phyloP scores from a whole-genome alignment of 2,888 invertebrate genomes.

The Cremastobaeus sp. region DNA sequence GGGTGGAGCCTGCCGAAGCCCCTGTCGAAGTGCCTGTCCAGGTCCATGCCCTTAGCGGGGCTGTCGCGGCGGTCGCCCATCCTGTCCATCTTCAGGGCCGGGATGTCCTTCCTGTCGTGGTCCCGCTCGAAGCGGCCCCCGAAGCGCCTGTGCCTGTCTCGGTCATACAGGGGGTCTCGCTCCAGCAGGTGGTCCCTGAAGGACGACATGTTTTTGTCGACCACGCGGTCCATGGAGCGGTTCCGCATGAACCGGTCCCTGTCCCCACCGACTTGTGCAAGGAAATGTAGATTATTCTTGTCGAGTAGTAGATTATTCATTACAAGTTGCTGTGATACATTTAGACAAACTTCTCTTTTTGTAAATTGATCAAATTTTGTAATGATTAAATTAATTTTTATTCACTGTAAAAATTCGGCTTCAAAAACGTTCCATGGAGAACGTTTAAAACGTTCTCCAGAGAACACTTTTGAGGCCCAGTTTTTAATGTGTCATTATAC shows the following conservation, averaged over 20 bases:
- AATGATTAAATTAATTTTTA: too few relatives aligned
- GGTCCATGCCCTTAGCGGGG: constrained; percentile 69
- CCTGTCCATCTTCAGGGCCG: constrained; percentile 70
- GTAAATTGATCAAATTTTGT: too few relatives aligned
- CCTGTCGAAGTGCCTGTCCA: constrained; percentile 72
- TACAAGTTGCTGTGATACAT: too few relatives aligned
- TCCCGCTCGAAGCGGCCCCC: constrained; percentile 67
- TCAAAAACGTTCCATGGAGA: too few relatives aligned
- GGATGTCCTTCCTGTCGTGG: constrained; percentile 70
- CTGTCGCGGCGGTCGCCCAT: constrained; percentile 71
- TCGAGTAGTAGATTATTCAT: too few relatives aligned
- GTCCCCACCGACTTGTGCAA: too few relatives aligned
- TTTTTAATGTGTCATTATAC: too few relatives aligned
- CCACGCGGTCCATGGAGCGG: constrained; percentile 77
- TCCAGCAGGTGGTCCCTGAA: constrained; percentile 71
- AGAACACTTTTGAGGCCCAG: too few relatives aligned
- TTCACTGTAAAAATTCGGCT: too few relatives aligned
- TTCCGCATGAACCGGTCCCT: constrained; percentile 80
- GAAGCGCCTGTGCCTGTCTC: constrained; percentile 69
- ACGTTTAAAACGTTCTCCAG: too few relatives aligned
- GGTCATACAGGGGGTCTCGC: constrained; percentile 67
- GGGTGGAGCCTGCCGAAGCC: constrained; percentile 69
- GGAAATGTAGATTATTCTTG: too few relatives aligned
- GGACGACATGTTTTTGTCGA: constrained; percentile 74
- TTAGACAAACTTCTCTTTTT: too few relatives aligned